Evolutionary conservation across 2,113 vertebrate genomes (phyloP).

Genomic region (Gila orcuttii): DNA sequence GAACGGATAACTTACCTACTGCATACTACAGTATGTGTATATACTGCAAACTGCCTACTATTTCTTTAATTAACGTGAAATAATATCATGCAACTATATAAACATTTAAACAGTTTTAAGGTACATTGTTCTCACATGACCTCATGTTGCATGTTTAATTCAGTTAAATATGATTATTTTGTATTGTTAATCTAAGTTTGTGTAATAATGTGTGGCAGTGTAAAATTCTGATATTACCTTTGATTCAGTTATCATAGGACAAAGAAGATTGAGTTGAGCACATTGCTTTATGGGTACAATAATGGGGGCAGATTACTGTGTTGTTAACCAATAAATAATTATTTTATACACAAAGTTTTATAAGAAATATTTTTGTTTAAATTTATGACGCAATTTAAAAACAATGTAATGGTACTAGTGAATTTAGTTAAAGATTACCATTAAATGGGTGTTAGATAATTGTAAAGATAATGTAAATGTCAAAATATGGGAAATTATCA

Average conservation of each 20-base stretch:
- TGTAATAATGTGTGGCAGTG: background rate
- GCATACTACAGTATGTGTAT: background rate
- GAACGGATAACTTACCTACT: background rate
- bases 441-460: too few species aligned
- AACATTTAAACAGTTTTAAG: background rate
- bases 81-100: background rate
- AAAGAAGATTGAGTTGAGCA: background rate
- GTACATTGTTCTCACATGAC: background rate
- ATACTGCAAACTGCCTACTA: background rate
- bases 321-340: background rate
- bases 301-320: background rate
- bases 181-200: background rate
- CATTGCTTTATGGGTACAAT: background rate
- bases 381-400: too few species aligned
- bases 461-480: background rate
- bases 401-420: too few species aligned
- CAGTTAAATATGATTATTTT: background rate
- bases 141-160: background rate
- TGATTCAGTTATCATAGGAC: background rate
- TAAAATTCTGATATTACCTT: background rate
- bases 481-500: background rate
- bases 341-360: background rate
- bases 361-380: background rate
- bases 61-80: background rate
- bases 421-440: too few species aligned